A percentile compares a stretch with the other conserved stretches of the same genome.
Evolutionary conservation across 2,888 invertebrate genomes (phyloP).

Genomic region (Leucophora obtusa): DNA sequence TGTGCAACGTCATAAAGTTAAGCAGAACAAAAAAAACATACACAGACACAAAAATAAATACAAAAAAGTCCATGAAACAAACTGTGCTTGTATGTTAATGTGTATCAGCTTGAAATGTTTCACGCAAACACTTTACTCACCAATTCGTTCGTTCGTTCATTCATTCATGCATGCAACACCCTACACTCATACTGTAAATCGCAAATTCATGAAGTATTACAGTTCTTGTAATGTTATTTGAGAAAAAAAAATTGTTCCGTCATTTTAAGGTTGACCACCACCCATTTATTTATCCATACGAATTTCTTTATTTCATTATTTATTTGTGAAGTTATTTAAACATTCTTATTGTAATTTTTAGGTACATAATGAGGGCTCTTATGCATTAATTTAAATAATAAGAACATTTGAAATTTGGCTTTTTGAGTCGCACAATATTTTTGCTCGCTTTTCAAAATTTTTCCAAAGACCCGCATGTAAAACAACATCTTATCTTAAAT

Average conservation of each 20-base stretch:
- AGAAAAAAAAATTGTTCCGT: constrained; percentile 9
- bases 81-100: constrained; percentile 1
- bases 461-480: too few relatives aligned
- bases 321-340: too few relatives aligned
- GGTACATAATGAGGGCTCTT: too few relatives aligned
- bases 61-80: constrained; percentile 29
- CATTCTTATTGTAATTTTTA: too few relatives aligned
- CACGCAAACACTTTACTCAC: background rate
- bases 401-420: too few relatives aligned
- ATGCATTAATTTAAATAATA: too few relatives aligned
- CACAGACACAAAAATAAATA: background rate
- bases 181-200: constrained; percentile 18
- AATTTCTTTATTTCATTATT: too few relatives aligned
- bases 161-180: constrained; percentile 27
- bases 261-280: constrained; percentile 16
- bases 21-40: constrained; percentile 15
- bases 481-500: too few relatives aligned
- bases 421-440: too few relatives aligned
- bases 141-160: background rate
- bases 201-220: constrained; percentile 31
- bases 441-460: too few relatives aligned
- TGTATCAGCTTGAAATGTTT: constrained; percentile 9
- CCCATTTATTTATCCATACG: background rate
- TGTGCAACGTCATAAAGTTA: constrained; percentile 55
- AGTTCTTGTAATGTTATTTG: constrained; percentile 26